phyloP scores from a whole-genome alignment of 2,113 vertebrate species.

The Rhizomys pruinosus region DNA sequence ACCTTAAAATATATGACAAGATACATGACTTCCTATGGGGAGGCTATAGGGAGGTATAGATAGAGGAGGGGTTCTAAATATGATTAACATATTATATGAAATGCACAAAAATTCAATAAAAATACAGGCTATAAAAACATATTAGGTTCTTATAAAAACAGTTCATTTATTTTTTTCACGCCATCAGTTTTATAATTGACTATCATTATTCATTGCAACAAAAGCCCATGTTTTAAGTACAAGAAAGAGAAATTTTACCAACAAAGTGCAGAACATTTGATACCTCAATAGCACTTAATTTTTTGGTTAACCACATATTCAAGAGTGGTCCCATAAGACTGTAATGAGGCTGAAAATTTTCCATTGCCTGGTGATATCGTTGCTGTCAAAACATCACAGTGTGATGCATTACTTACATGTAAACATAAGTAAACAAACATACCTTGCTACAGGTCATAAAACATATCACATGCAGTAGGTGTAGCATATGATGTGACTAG shows the following conservation, averaged over 20 bases:
- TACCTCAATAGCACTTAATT: background rate
- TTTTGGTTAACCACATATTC: background rate
- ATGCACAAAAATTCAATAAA: too few relatives aligned
- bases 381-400: background rate
- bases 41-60: too few relatives aligned
- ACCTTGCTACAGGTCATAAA: background rate
- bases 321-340: background rate
- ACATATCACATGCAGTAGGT: background rate
- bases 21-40: too few relatives aligned
- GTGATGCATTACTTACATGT: background rate
- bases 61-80: too few relatives aligned
- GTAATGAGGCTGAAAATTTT: background rate
- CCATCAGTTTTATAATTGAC: constrained; percentile 37
- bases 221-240: background rate
- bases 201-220: background rate
- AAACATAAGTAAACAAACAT: background rate
- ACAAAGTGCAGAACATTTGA: background rate
- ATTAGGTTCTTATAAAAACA: constrained; percentile 26
- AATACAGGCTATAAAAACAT: background rate
- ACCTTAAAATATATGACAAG: too few relatives aligned
- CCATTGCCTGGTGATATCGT: background rate
- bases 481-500: background rate
- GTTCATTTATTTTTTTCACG: background rate
- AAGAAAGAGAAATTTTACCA: background rate
- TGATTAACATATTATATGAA: too few relatives aligned